Evolutionary conservation across 2,113 vertebrate species (phyloP).

Genomic region (Cranoglanis bouderius): DNA sequence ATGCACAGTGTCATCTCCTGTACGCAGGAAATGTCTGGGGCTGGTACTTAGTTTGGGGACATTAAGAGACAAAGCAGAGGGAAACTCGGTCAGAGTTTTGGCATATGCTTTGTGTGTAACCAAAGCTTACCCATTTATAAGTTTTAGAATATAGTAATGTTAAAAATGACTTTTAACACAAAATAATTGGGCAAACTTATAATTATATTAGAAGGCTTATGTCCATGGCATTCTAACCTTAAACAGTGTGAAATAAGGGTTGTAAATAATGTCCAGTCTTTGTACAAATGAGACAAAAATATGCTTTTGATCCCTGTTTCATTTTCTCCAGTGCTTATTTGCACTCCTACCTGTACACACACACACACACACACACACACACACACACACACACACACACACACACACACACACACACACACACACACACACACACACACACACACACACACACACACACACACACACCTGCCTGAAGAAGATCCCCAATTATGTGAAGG

Average conservation of each 20-base stretch:
- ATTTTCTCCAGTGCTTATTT: background rate
- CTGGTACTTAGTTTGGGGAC: slow-evolving; percentile 61
- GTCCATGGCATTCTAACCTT: background rate
- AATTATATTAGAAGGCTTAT: background rate
- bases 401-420: background rate
- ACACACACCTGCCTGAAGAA: background rate
- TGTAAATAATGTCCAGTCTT: background rate
- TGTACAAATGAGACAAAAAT: background rate
- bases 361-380: background rate
- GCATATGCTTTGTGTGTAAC: background rate
- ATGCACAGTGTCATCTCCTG: slow-evolving; percentile 76
- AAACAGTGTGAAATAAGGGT: background rate
- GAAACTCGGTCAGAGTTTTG: background rate
- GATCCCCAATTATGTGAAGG: background rate
- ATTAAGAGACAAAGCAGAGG: background rate
- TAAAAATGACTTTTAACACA: background rate
- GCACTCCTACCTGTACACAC: background rate
- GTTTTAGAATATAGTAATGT: background rate
- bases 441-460: no score
- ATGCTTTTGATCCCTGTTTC: background rate
- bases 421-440: background rate
- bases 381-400: background rate
- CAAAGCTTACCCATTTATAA: background rate
- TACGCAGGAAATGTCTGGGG: slow-evolving; percentile 73
- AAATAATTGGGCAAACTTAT: background rate